These are phyloP conservation scores for Dolichotis patagonum DNA, from an alignment of 2,113 vertebrate species.

Conservation along the genomic window DNA sequence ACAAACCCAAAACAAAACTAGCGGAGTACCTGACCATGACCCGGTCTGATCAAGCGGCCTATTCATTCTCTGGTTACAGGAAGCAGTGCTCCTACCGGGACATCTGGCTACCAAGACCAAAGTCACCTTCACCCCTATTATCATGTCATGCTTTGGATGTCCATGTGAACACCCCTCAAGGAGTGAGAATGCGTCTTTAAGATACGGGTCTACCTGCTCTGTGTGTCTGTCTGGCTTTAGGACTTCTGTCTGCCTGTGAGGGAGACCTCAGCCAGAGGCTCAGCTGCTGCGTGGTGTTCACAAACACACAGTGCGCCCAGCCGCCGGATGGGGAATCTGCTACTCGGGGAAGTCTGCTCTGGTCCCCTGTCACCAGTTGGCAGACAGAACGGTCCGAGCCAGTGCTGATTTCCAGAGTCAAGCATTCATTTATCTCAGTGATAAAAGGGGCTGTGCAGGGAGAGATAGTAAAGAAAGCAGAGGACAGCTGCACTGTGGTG, in stretches of 20 bases:
- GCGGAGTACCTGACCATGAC: not conserved
- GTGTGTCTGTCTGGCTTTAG: constrained; percentile 12
- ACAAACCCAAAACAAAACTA: not conserved
- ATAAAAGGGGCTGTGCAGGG: constrained; percentile 66
- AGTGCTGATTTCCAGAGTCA: constrained; percentile 77
- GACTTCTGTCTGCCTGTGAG: not conserved
- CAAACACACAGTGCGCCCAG: constrained; percentile 66
- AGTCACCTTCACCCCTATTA: not conserved
- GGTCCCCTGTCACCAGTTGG: constrained; percentile 84
- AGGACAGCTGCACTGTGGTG: constrained; percentile 44
- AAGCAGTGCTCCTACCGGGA: not conserved
- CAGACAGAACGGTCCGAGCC: constrained; percentile 79
- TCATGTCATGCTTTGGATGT: not conserved
- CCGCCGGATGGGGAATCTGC: constrained; percentile 78
- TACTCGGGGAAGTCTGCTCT: constrained; percentile 85
- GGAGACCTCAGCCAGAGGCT: constrained; percentile 31
- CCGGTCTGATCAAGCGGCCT: not conserved
- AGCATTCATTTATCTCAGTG: constrained; percentile 73
- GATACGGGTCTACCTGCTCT: not conserved
- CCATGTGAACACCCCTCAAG: not conserved
- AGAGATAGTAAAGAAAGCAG: constrained; percentile 79
- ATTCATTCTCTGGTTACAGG: not conserved
- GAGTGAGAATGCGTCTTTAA: not conserved
- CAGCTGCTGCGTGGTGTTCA: constrained; percentile 20
- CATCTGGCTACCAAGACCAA: rapidly evolving